These are phyloP conservation scores for Tyto alba DNA, from an alignment of 2,113 vertebrate species.

Conservation along the genomic window DNA sequence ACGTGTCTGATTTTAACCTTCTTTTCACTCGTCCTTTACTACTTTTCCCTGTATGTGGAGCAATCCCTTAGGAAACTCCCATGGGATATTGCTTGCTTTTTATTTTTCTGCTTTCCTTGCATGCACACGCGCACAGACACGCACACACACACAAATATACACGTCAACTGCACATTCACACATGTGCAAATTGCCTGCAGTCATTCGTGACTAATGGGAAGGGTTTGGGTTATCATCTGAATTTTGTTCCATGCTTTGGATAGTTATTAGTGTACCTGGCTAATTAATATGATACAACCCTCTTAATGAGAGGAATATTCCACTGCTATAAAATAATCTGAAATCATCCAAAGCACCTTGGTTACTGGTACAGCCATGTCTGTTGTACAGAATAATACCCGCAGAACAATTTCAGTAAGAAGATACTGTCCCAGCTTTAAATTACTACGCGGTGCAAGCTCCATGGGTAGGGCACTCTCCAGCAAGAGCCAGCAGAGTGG, in stretches of 20 bases:
- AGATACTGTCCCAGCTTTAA: not conserved
- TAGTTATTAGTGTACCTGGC: not conserved
- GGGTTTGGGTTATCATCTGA: not conserved
- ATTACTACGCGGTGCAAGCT: not conserved
- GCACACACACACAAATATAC: not conserved
- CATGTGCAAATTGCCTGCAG: not conserved
- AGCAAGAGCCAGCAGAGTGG: not conserved
- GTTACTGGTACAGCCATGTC: not conserved
- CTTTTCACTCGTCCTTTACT: not conserved
- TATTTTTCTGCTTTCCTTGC: not conserved
- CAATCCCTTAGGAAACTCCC: not conserved
- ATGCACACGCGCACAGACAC: accelerated
- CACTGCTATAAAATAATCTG: not conserved
- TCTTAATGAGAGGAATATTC: not conserved
- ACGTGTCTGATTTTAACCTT: not conserved
- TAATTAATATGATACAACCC: not conserved
- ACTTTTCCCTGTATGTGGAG: not conserved
- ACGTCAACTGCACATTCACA: accelerated
- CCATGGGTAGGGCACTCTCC: not conserved
- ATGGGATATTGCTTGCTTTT: not conserved
- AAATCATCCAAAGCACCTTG: not conserved
- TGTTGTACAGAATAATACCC: not conserved
- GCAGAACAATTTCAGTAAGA: not conserved
- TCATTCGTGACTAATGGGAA: not conserved
- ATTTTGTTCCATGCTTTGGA: not conserved